Conservation (phyloP, 2,797 vertebrate species). For the Microhierax caerulescens region DNA sequence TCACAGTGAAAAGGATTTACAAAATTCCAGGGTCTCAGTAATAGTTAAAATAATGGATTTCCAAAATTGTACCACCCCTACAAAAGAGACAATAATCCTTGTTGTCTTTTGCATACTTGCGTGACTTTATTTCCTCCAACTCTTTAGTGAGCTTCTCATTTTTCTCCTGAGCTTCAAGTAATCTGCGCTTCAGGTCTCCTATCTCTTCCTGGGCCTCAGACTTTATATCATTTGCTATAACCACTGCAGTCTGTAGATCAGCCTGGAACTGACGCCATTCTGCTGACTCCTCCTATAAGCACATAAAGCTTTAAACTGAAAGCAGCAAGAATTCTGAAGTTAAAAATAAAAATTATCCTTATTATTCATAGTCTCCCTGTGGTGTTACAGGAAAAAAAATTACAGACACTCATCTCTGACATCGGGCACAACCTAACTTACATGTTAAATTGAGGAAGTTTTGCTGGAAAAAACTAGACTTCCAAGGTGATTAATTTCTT, state of each 20-base stretch:
- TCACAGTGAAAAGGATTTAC: not conserved
- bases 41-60: not conserved
- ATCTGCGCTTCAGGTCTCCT: conserved; percentile 88
- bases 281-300: conserved; percentile 89
- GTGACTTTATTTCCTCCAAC: conserved; percentile 91
- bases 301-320: not conserved
- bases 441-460: not conserved
- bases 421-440: not conserved
- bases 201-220: conserved; percentile 97
- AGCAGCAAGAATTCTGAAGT: not conserved
- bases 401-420: not conserved
- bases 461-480: not conserved
- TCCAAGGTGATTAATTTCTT: not conserved
- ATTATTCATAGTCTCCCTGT: not conserved
- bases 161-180: conserved; percentile 91
- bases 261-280: conserved; percentile 98
- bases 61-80: not conserved
- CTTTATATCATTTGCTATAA: conserved; percentile 96
- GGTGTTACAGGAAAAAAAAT: not conserved
- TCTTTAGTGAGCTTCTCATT: conserved; percentile 93
- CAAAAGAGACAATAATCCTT: not conserved
- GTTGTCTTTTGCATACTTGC: conserved; percentile 82
- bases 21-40: not conserved
- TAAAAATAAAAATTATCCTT: not conserved
- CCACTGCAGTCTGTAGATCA: conserved; percentile 94